Percentiles rank a stretch among this genome's conserved stretches.
Evolutionary conservation across 2,888 invertebrate genomes (phyloP).

Genomic region (Ethmia dodecea): DNA sequence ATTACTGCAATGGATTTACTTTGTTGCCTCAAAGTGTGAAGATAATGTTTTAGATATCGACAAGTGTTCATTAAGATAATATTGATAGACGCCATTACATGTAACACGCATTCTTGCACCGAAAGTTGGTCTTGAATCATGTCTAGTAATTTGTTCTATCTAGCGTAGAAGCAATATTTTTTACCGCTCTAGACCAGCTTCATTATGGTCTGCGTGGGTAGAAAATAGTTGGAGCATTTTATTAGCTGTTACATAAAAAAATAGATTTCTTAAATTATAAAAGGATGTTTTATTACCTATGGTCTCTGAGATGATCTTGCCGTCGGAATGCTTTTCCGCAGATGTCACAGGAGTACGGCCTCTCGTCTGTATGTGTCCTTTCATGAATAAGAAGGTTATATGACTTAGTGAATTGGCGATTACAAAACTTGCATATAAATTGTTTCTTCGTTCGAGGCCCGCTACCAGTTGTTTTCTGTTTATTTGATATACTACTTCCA

Average conservation of each 20-base stretch:
- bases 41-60: slow-evolving; percentile 34
- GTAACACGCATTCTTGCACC: too few relatives aligned
- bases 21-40: slow-evolving; percentile 34
- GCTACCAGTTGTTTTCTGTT: slow-evolving; percentile 66
- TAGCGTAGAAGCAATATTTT: too few relatives aligned
- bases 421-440: slow-evolving; percentile 99
- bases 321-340: slow-evolving; percentile 98
- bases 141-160: background rate
- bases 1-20: slow-evolving; percentile 42
- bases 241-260: too few relatives aligned
- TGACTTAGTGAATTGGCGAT: slow-evolving; percentile 97
- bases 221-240: too few relatives aligned
- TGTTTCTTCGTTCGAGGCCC: slow-evolving; percentile 96
- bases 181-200: too few relatives aligned
- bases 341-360: slow-evolving; percentile 98
- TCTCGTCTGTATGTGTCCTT: slow-evolving; percentile 97
- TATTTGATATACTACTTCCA: slow-evolving; percentile 61
- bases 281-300: slow-evolving; percentile 85
- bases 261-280: too few relatives aligned
- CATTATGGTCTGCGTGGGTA: too few relatives aligned
- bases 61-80: slow-evolving; percentile 9
- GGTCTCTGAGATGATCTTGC: slow-evolving; percentile 96
- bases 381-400: slow-evolving; percentile 98
- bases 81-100: too few relatives aligned
- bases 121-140: too few relatives aligned